A percentile compares a stretch with the other conserved stretches of the same genome.
These are phyloP conservation scores for Leucoraja erinaceus DNA, from an alignment of 2,113 vertebrate genomes.

Conservation along the genomic window DNA sequence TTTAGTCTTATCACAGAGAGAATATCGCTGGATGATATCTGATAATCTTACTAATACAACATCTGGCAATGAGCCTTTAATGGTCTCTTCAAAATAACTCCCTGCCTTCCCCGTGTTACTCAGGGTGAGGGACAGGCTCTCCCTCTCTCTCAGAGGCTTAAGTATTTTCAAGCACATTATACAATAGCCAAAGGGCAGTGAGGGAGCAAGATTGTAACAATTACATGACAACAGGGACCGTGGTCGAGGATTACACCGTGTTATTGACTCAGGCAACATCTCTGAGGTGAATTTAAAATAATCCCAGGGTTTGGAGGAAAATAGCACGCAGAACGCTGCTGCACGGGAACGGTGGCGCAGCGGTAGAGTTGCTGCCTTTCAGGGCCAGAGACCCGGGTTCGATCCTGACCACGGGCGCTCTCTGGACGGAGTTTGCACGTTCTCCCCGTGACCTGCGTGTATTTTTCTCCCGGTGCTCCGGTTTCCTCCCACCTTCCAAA, in stretches of 20 bases:
- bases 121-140: constrained; percentile 39
- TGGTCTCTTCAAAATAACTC: constrained; percentile 51
- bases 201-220: constrained; percentile 42
- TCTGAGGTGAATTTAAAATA: background rate
- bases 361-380: no score
- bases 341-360: no score
- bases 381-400: no score
- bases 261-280: constrained; percentile 42
- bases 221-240: constrained; percentile 40
- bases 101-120: constrained; percentile 39
- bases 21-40: constrained; percentile 56
- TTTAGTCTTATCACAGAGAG: constrained; percentile 50
- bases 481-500: no score
- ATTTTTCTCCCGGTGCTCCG: no score
- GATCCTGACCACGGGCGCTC: no score
- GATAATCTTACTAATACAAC: constrained; percentile 53
- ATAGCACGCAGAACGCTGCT: no score
- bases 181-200: constrained; percentile 29
- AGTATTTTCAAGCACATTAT: constrained; percentile 37
- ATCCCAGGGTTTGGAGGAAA: background rate
- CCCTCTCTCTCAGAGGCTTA: constrained; percentile 44
- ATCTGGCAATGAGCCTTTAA: constrained; percentile 51
- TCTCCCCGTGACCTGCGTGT: no score
- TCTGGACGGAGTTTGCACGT: no score
- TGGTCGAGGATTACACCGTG: constrained; percentile 57